These are phyloP conservation scores for Anneissia japonica DNA, from an alignment of 35 echinoderm and acorn worm genomes.

Conservation along the genomic window DNA sequence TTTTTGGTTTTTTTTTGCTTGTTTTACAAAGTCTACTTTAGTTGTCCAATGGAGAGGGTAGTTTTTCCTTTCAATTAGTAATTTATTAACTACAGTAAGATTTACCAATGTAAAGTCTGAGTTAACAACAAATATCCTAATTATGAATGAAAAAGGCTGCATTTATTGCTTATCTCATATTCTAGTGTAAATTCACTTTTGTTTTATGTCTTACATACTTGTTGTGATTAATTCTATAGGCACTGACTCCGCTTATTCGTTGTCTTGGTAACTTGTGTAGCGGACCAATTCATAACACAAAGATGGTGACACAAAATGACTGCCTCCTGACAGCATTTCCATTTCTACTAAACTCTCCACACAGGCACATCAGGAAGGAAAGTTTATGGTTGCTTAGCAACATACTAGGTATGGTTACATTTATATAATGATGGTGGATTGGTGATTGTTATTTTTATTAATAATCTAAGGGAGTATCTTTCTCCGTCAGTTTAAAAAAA, in stretches of 20 bases:
- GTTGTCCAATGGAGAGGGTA: too few species aligned
- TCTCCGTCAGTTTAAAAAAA: background rate
- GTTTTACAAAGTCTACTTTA: too few species aligned
- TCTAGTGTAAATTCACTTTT: background rate
- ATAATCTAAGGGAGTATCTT: background rate
- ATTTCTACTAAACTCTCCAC: constrained; percentile 25
- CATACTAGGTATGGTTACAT: constrained; percentile 12
- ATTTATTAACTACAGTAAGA: background rate
- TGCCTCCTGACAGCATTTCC: background rate
- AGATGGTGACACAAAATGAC: constrained; percentile 29
- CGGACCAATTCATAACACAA: constrained; percentile 29
- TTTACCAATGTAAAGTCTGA: background rate
- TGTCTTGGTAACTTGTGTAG: constrained; percentile 48
- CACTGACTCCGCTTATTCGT: constrained; percentile 27
- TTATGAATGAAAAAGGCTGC: background rate
- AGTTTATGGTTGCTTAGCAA: constrained; percentile 48
- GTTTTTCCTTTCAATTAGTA: background rate
- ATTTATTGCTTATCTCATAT: background rate
- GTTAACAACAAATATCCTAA: too few species aligned
- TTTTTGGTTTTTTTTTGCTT: too few species aligned
- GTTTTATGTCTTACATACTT: background rate
- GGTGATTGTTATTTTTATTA: background rate
- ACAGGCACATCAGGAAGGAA: constrained; percentile 50
- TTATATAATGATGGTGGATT: background rate
- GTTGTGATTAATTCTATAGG: background rate